Evolutionary conservation across 2,888 invertebrate species (phyloP), one percentile per base, ranked within the genome.

Genomic region (Diachrysia chrysitis): DNA sequence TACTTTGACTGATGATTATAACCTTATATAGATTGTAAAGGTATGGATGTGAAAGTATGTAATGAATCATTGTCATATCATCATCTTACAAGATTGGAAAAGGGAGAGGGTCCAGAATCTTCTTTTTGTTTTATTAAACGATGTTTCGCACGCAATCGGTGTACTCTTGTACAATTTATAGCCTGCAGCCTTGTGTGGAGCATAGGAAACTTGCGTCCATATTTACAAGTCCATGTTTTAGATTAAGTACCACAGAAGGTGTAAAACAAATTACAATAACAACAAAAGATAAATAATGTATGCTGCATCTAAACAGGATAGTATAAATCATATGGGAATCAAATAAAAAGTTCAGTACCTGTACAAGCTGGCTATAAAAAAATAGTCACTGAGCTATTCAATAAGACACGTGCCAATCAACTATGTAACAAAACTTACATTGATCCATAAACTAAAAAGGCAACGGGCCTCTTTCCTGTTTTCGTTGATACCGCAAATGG

Each of bases 391-490:
- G 21, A 23, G 9, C 10, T n/a, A 57, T 46, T 21, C 9, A 58
- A 62, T 51, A 16, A 46, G 58, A 66, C 37, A 35, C 42, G 54
- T 12, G 54, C 42, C 29, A 60, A 54, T 57, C 63, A 58, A 23
- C n/a, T 60, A 66, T 62, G 58, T 62, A 56, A 3, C 17, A 25
- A 42, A 60, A 60, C 23, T 57, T 58, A 64, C 64, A 68, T 73
- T 59, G 61, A 58, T 68, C 56, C 68, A 62, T 73, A 68, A 58
- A 73, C 61, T 54, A 64, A 56, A 21, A 64, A 68, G 51, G 48
- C 68, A 78, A 78, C 74, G 73, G 74, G 53, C 69, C 64, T 58
- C 73, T 75, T 78, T 75, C 78, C 75, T 68, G 75, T 75, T 64
- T 68, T 68, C 61, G 61, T 64, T 67, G 61, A 54, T 63, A 62